Percentiles rank a stretch among this genome's conserved stretches.
Evolutionary conservation across 2,113 vertebrate species (phyloP).

Genomic region (Acanthochromis polyacanthus): DNA sequence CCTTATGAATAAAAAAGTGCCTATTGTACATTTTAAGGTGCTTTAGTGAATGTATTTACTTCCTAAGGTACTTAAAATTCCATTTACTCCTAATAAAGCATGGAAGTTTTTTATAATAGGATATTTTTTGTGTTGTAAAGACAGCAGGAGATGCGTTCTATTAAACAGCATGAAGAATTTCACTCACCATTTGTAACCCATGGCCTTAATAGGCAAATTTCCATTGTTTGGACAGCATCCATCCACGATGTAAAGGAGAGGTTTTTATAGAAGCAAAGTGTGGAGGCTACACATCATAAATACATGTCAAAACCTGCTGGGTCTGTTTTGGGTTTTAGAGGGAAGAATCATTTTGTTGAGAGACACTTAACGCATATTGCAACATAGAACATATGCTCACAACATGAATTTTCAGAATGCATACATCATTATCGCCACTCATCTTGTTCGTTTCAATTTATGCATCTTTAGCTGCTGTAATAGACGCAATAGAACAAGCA

Average conservation of each 20-base stretch:
- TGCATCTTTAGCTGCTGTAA: conserved; percentile 20
- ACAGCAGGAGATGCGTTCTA: conserved; percentile 33
- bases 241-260: conserved; percentile 29
- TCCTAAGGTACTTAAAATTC: conserved; percentile 22
- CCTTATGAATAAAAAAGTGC: neutral
- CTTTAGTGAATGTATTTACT: conserved; percentile 38
- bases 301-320: conserved; percentile 31
- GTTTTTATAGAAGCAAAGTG: conserved; percentile 26
- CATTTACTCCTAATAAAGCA: conserved; percentile 31
- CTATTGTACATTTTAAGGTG: neutral
- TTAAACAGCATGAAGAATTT: conserved; percentile 33
- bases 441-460: conserved; percentile 3
- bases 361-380: conserved; percentile 13
- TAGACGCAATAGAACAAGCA: neutral
- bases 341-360: conserved; percentile 1
- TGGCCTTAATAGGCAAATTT: conserved; percentile 36
- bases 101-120: neutral
- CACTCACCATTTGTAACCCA: conserved; percentile 35
- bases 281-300: conserved; percentile 23
- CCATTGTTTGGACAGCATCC: conserved; percentile 28
- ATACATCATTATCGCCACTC: conserved; percentile 17
- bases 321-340: conserved; percentile 22
- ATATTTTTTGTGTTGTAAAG: conserved; percentile 17
- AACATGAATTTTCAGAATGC: neutral
- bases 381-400: neutral